Evolutionary conservation across 2,797 vertebrate species (phyloP), one percentile per base, ranked within the genome.

Genomic region (Sebastes iracundus): DNA sequence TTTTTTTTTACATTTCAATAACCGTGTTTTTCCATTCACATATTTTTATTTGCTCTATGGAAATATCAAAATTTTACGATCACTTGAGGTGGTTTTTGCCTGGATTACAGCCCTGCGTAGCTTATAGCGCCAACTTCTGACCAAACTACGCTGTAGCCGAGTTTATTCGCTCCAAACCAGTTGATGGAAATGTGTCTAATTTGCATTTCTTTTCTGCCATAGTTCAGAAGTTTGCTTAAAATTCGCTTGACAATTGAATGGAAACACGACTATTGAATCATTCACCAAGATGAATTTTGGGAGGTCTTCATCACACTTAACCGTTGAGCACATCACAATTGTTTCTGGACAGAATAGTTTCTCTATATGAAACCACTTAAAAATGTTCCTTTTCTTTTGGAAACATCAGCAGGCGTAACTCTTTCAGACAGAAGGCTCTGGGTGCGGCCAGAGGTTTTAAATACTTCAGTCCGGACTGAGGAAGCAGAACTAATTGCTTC

Each of bases 401-500:
- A 53, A 84, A 63, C 77, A 52, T 32, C 23, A 68, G 65, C 62
- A 65, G 61, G 32, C 6, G 5, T 76, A 59, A 58, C 46, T 81
- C 60, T 82, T 20, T 72, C n/a, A 79, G 63, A 77, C 64, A 64
- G 67, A 77, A 49, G 68, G 38, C 68, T 77, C 16, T 68, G 80
- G 87, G 83, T 83, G 87, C 11, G 62, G 81, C 81, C 80, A 75
- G 63, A 84, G 42, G 76, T 88, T 89, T 84, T 81, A 79, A 82
- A 83, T 81, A 82, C 83, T 87, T 83, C 56, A 77, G 32, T 65
- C 27, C 27, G 11, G 66, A 75, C 79, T 72, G 66, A 87, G 82
- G 82, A 85, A 84, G 87, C 84, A 82, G 79, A 91, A 87, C 76
- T 87, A 87, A 92, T 87, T 91, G 85, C 85, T 88, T 89, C 88